phyloP scores from a whole-genome alignment of 2,888 invertebrate species.

The Galeruca laticollis region DNA sequence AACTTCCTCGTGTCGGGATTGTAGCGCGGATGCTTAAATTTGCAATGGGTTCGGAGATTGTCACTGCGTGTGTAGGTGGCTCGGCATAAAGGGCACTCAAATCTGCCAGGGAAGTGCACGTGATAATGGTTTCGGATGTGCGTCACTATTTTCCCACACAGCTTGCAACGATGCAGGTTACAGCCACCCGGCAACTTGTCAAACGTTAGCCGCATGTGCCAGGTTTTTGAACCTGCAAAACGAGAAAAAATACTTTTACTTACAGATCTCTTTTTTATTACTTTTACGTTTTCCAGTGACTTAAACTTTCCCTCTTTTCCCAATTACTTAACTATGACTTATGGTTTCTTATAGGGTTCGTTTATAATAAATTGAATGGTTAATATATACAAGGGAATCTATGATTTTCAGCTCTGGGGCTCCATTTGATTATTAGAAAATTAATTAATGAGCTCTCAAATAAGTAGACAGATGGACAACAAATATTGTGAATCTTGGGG shows the following conservation, averaged over 20 bases:
- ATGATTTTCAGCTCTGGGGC: too few species aligned
- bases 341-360: too few species aligned
- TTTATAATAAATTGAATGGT: too few species aligned
- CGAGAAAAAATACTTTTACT: constrained; percentile 57
- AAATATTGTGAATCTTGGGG: too few species aligned
- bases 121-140: constrained; percentile 95
- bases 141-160: constrained; percentile 94
- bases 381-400: too few species aligned
- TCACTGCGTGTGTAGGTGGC: constrained; percentile 93
- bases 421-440: too few species aligned
- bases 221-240: constrained; percentile 93
- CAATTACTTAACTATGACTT: too few species aligned
- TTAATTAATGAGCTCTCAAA: too few species aligned
- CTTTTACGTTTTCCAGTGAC: constrained; percentile 12
- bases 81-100: constrained; percentile 91
- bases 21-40: constrained; percentile 91
- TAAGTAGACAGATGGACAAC: too few species aligned
- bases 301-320: not conserved
- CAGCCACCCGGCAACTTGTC: constrained; percentile 93
- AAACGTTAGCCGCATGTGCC: constrained; percentile 95
- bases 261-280: constrained; percentile 11
- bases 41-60: constrained; percentile 93
- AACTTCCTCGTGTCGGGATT: constrained; percentile 90
- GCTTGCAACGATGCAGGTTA: constrained; percentile 93
- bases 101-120: constrained; percentile 92